Conservation (phyloP, 1,140 invertebrate species). For the Agrypnia vestita region DNA sequence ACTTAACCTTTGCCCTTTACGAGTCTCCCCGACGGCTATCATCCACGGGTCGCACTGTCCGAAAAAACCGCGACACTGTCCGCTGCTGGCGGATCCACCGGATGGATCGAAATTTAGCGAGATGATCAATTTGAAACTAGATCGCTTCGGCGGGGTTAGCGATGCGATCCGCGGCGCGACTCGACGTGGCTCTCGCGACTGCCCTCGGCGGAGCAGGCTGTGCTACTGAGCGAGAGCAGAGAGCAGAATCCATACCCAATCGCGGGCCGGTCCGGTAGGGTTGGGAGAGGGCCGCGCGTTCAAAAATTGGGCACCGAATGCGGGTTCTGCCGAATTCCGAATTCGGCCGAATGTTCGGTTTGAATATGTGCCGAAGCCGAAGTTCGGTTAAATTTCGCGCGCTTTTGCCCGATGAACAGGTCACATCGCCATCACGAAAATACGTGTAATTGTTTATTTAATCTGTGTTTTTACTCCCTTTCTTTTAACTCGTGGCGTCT, state of each 20-base stretch:
- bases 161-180: not conserved
- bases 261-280: not conserved
- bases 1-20: slow-evolving; percentile 6
- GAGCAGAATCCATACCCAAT: slow-evolving; percentile 12
- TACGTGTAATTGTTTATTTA: too few species aligned
- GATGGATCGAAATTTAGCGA: too few species aligned
- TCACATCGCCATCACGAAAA: too few species aligned
- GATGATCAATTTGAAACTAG: not conserved
- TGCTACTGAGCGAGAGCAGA: slow-evolving; percentile 5
- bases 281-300: not conserved
- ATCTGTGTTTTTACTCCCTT: too few species aligned
- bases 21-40: not conserved
- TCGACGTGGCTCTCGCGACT: not conserved
- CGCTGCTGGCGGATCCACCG: not conserved
- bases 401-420: too few species aligned
- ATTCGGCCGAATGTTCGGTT: too few species aligned
- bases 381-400: too few species aligned
- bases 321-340: too few species aligned
- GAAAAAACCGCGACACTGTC: not conserved
- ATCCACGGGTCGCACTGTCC: not conserved
- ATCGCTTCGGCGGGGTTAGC: not conserved
- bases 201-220: not conserved
- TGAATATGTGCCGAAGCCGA: too few species aligned
- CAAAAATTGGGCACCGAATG: too few species aligned
- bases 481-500: too few species aligned